phyloP scores from a whole-genome alignment of 37 sponge, comb jelly and placozoan genomes.

The Spongia lamella region DNA sequence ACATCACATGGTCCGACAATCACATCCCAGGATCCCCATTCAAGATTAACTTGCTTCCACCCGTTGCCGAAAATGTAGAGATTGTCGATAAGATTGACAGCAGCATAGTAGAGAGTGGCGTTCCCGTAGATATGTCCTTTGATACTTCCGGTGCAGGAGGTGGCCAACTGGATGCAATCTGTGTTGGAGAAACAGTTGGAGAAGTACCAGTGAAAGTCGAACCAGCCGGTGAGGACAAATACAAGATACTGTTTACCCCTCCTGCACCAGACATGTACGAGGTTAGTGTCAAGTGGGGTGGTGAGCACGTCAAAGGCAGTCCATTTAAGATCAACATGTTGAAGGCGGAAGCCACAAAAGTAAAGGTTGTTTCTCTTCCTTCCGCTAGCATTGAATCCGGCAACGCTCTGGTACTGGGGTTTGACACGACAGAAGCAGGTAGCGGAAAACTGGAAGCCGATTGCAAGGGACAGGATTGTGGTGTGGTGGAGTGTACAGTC shows the following conservation, averaged over 20 bases:
- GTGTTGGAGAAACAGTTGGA: constrained; percentile 20
- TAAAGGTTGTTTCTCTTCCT: constrained; percentile 54
- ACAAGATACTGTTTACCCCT: constrained; percentile 42
- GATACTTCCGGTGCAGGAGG: constrained; percentile 43
- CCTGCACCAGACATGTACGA: constrained; percentile 41
- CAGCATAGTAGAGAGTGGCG: constrained; percentile 13
- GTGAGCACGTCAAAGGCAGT: constrained; percentile 55
- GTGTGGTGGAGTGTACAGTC: constrained; percentile 56
- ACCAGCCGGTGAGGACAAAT: constrained; percentile 28
- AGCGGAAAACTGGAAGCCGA: constrained; percentile 55
- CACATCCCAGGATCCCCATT: constrained; percentile 72
- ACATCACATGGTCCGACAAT: constrained; percentile 53
- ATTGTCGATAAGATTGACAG: constrained; percentile 40
- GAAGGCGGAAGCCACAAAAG: constrained; percentile 28
- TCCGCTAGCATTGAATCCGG: constrained; percentile 25
- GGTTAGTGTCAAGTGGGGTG: constrained; percentile 60
- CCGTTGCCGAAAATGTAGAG: constrained; percentile 35
- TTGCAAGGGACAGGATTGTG: constrained; percentile 47
- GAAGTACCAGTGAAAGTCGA: constrained; percentile 24
- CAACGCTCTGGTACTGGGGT: constrained; percentile 51
- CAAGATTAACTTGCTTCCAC: constrained; percentile 50
- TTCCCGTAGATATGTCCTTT: constrained; percentile 24
- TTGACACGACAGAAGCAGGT: constrained; percentile 50
- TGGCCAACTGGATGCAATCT: constrained; percentile 39
- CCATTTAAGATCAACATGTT: constrained; percentile 68